Conservation (phyloP, 2,113 vertebrate genomes). For the Rhea americana region DNA sequence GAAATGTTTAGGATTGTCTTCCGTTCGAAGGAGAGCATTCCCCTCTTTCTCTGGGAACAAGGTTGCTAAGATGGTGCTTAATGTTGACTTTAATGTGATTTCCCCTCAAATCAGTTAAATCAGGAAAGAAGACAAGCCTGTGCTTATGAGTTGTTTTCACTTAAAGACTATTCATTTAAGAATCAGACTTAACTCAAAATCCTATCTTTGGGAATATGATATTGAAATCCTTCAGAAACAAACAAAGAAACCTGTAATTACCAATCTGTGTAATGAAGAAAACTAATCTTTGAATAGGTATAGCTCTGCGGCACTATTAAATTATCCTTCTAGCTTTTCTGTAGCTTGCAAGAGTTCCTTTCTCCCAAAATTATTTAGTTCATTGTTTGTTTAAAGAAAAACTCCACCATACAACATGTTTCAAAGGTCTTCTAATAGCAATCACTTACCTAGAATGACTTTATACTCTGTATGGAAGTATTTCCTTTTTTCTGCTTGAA, state of each 20-base stretch:
- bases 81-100: background rate
- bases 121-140: background rate
- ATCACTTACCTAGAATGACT: background rate
- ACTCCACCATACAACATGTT: background rate
- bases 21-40: background rate
- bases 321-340: background rate
- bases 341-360: background rate
- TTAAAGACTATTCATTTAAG: background rate
- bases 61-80: background rate
- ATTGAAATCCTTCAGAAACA: background rate
- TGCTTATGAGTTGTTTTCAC: background rate
- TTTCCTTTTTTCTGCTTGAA: background rate
- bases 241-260: background rate
- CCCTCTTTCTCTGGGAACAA: background rate
- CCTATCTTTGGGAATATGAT: background rate
- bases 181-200: background rate
- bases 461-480: background rate
- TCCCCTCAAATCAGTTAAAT: background rate
- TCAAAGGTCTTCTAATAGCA: background rate
- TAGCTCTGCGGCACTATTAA: background rate
- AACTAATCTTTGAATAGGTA: background rate
- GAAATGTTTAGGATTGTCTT: background rate
- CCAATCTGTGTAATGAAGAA: background rate
- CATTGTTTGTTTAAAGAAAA: background rate
- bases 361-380: background rate